Percentiles rank a stretch among this genome's conserved stretches.
These are phyloP conservation scores for Diarsia mendica DNA, from an alignment of 2,888 invertebrate species.

Conservation along the genomic window DNA sequence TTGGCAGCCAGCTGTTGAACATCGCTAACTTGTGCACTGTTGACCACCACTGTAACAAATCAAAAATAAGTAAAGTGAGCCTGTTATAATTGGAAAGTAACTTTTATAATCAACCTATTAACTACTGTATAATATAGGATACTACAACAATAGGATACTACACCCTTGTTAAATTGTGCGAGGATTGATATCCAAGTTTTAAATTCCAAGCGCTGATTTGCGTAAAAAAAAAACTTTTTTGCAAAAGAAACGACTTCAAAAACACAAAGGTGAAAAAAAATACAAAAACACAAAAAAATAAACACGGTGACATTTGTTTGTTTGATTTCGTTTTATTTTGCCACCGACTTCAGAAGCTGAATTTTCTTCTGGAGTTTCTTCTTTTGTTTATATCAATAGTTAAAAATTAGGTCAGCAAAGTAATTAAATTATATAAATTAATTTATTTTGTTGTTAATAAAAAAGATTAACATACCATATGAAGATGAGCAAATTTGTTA, in stretches of 20 bases:
- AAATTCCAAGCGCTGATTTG: not conserved
- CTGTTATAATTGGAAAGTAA: not conserved
- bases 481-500: constrained; percentile 68
- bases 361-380: too few relatives aligned
- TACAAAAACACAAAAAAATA: too few relatives aligned
- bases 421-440: not conserved
- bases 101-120: not conserved
- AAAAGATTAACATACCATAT: constrained; percentile 66
- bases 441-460: not conserved
- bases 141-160: not conserved
- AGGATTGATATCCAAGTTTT: not conserved
- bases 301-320: too few relatives aligned
- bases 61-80: not conserved
- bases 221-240: too few relatives aligned
- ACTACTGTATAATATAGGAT: not conserved
- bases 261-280: too few relatives aligned
- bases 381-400: not conserved
- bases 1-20: constrained; percentile 82
- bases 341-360: too few relatives aligned
- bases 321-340: too few relatives aligned
- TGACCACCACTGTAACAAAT: constrained; percentile 76
- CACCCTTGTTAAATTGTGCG: not conserved
- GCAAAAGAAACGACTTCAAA: too few relatives aligned
- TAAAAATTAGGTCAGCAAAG: not conserved
- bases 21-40: constrained; percentile 71